phyloP scores from a whole-genome alignment of 2,797 vertebrate genomes.

The Rachycentron canadum region DNA sequence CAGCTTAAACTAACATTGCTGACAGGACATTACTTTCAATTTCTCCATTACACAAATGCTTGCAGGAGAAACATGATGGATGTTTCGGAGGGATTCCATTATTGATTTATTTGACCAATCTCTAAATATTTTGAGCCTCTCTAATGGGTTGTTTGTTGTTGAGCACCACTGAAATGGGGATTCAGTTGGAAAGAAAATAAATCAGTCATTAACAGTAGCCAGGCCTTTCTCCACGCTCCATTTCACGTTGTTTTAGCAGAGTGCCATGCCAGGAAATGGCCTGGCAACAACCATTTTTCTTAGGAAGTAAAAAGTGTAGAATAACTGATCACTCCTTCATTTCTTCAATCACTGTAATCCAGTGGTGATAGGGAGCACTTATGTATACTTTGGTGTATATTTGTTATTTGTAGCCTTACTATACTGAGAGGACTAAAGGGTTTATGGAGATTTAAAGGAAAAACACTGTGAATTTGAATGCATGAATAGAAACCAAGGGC shows the following conservation, averaged over 20 bases:
- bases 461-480: slow-evolving; percentile 47
- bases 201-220: slow-evolving; percentile 71
- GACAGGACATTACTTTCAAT: slow-evolving; percentile 46
- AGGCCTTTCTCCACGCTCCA: slow-evolving; percentile 71
- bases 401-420: slow-evolving; percentile 34
- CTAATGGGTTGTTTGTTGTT: slow-evolving; percentile 71
- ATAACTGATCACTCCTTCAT: slow-evolving; percentile 64
- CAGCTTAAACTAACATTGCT: slow-evolving; percentile 43
- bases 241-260: slow-evolving; percentile 69
- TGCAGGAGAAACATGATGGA: slow-evolving; percentile 33
- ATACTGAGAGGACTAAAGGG: slow-evolving; percentile 28
- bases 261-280: slow-evolving; percentile 64
- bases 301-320: slow-evolving; percentile 51
- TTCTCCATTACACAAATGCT: slow-evolving; percentile 55
- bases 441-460: slow-evolving; percentile 49
- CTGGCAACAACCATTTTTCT: slow-evolving; percentile 63
- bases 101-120: slow-evolving; percentile 66
- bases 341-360: slow-evolving; percentile 58
- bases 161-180: slow-evolving; percentile 67
- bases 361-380: slow-evolving; percentile 34
- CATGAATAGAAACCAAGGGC: slow-evolving; percentile 20
- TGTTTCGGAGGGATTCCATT: slow-evolving; percentile 45
- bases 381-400: slow-evolving; percentile 25
- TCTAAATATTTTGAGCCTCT: slow-evolving; percentile 64
- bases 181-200: slow-evolving; percentile 73